phyloP scores from a whole-genome alignment of 1,140 invertebrate species.

The Drosophila mojavensis region DNA sequence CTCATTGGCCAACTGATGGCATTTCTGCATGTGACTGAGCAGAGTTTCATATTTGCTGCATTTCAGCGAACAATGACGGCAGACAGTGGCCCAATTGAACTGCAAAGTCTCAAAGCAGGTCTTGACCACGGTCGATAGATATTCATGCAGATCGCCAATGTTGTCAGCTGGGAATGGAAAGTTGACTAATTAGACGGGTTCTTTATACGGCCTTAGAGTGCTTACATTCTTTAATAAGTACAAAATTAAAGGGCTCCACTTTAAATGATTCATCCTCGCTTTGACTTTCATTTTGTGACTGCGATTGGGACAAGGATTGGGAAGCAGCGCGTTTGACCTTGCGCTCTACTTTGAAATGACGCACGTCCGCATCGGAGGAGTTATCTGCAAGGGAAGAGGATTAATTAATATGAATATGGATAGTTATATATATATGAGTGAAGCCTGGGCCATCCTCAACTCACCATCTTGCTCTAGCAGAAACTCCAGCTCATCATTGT shows the following conservation, averaged over 20 bases:
- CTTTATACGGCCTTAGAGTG: background rate
- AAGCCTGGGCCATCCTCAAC: background rate
- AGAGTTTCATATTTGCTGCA: conserved; percentile 55
- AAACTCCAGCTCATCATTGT: conserved; percentile 48
- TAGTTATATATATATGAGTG: background rate
- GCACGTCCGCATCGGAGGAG: conserved; percentile 19
- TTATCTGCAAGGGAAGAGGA: background rate
- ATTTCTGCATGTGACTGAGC: conserved; percentile 45
- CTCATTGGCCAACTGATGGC: conserved; percentile 25
- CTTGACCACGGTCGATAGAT: conserved; percentile 59
- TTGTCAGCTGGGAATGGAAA: conserved; percentile 41
- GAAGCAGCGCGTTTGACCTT: background rate
- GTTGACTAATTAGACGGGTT: too few relatives aligned
- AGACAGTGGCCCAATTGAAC: conserved; percentile 60
- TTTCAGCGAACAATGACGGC: conserved; percentile 54
- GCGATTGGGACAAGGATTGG: conserved; percentile 9
- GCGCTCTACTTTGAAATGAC: conserved; percentile 18
- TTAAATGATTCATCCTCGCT: conserved; percentile 54
- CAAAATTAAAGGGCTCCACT: conserved; percentile 59
- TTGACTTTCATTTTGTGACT: conserved; percentile 48
- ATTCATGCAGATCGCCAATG: conserved; percentile 55
- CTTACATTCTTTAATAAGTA: conserved; percentile 60
- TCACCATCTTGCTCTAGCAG: conserved; percentile 54
- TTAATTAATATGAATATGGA: background rate
- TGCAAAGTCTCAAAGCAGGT: conserved; percentile 66